Conservation (phyloP, 2,797 vertebrate species). For the Steatocranus sp. region DNA sequence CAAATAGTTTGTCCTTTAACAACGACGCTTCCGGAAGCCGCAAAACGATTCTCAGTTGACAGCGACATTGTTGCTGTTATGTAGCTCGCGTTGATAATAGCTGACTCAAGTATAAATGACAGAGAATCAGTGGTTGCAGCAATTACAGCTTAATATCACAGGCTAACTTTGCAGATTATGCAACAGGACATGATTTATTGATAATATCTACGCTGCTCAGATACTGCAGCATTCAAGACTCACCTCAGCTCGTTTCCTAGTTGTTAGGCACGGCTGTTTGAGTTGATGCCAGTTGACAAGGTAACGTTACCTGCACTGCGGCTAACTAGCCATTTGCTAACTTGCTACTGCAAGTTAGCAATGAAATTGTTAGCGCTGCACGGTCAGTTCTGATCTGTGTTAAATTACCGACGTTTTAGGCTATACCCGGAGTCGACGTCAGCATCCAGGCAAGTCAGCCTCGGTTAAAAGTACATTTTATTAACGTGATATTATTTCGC, state of each 20-base stretch:
- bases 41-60: constrained; percentile 16
- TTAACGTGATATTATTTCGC: not conserved
- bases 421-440: not conserved
- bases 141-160: not conserved
- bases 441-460: too few species aligned
- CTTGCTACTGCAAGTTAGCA: not conserved
- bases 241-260: not conserved
- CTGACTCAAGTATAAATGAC: not conserved
- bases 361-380: not conserved
- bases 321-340: constrained; percentile 47
- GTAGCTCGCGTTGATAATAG: not conserved
- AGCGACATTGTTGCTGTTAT: constrained; percentile 53
- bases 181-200: not conserved
- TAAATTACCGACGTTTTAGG: not conserved
- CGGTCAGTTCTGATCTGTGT: not conserved
- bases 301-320: constrained; percentile 34
- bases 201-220: not conserved
- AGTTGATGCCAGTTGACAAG: constrained; percentile 56
- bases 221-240: not conserved
- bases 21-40: not conserved
- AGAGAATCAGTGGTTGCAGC: not conserved
- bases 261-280: not conserved
- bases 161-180: not conserved
- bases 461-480: not conserved
- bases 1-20: constrained; percentile 55